These are phyloP conservation scores for Gryllus bimaculatus DNA, from an alignment of 1,140 invertebrate species.

Conservation along the genomic window DNA sequence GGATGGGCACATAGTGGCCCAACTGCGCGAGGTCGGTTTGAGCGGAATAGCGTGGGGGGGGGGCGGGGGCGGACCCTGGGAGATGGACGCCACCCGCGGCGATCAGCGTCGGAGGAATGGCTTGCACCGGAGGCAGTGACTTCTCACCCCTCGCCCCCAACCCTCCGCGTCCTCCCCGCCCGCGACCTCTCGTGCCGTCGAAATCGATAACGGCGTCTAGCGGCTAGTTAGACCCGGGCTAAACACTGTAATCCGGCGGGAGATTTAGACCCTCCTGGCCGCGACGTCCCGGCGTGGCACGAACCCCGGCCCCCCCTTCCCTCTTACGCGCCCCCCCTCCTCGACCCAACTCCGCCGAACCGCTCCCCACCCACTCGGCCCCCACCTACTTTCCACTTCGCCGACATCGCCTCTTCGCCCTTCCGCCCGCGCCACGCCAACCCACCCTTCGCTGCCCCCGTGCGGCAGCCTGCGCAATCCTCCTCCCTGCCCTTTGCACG, in stretches of 20 bases:
- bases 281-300: background rate
- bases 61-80: too few relatives aligned
- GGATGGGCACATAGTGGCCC: too few relatives aligned
- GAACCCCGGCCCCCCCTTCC: background rate
- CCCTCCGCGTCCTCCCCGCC: too few relatives aligned
- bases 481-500: background rate
- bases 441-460: background rate
- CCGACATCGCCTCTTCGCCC: too few relatives aligned
- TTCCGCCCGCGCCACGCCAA: background rate
- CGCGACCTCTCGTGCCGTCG: background rate
- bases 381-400: too few relatives aligned
- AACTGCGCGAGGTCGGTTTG: too few relatives aligned
- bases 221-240: background rate
- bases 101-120: too few relatives aligned
- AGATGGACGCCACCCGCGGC: too few relatives aligned
- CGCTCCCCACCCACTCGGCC: background rate
- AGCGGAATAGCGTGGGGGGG: too few relatives aligned
- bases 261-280: background rate
- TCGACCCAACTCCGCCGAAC: background rate
- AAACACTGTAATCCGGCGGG: constrained; percentile 2
- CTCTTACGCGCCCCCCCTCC: background rate
- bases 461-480: too few relatives aligned
- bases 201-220: background rate
- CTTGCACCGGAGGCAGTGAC: too few relatives aligned
- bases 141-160: background rate